These are phyloP conservation scores for Poecilia wingei DNA, from an alignment of 2,797 vertebrate genomes.

Conservation along the genomic window DNA sequence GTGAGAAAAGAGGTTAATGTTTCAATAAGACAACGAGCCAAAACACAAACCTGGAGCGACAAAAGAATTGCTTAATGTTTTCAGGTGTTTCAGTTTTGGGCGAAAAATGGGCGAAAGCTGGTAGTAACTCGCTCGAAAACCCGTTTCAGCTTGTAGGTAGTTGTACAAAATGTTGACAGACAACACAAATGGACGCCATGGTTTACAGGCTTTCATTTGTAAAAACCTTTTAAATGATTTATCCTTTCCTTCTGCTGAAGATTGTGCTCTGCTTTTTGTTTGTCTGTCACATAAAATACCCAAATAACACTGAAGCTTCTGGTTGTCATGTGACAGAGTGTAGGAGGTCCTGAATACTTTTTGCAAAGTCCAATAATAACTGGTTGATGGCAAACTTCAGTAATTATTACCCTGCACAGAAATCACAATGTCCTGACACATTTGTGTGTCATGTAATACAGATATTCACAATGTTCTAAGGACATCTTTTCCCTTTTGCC, in stretches of 20 bases:
- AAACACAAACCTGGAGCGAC: background rate
- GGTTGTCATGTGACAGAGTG: background rate
- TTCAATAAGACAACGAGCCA: background rate
- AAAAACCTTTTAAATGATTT: background rate
- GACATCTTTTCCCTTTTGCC: constrained; percentile 26
- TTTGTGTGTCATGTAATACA: constrained; percentile 17
- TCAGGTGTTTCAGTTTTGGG: background rate
- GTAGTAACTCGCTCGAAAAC: background rate
- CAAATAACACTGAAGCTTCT: background rate
- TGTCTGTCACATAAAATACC: background rate
- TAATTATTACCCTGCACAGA: background rate
- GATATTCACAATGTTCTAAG: constrained; percentile 39
- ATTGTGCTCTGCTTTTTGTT: background rate
- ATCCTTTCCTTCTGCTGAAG: background rate
- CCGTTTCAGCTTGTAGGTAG: background rate
- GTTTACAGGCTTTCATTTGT: background rate
- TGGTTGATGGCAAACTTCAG: background rate
- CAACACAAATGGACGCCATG: background rate
- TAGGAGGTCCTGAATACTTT: background rate
- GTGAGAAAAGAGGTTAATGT: background rate
- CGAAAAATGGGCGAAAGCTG: background rate
- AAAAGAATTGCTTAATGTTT: background rate
- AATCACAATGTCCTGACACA: constrained; percentile 7
- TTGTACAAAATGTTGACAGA: background rate
- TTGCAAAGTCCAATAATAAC: background rate